Conservation (phyloP, 2,888 invertebrate species). For the Pachydiplax longipennis region DNA sequence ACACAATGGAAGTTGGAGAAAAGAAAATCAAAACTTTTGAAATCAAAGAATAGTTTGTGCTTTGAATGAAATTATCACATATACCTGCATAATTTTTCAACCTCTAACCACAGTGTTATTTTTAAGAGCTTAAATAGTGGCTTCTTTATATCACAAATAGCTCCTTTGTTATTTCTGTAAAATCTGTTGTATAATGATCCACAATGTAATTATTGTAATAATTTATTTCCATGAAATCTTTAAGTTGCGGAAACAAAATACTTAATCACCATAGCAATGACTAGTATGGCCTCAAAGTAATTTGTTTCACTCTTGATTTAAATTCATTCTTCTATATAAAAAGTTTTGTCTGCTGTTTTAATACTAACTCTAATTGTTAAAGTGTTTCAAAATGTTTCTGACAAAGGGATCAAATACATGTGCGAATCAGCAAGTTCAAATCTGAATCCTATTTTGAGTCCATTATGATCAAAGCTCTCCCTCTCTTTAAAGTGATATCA, state of each 20-base stretch:
- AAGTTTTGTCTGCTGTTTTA: neutral
- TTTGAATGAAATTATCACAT: neutral
- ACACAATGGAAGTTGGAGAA: neutral
- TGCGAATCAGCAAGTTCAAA: neutral
- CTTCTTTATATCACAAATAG: slow-evolving; percentile 26
- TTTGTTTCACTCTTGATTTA: neutral
- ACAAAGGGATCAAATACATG: neutral
- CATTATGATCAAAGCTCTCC: slow-evolving; percentile 1
- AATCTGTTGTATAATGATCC: neutral
- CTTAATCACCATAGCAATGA: neutral
- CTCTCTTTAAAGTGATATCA: neutral
- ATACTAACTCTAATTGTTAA: neutral
- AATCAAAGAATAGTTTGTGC: neutral
- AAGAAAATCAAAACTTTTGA: neutral
- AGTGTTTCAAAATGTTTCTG: neutral
- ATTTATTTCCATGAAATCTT: neutral
- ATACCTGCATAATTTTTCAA: neutral
- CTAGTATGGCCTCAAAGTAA: neutral
- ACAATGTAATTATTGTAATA: neutral
- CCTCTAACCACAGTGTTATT: neutral
- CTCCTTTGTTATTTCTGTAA: neutral
- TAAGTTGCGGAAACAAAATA: neutral
- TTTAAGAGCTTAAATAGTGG: neutral
- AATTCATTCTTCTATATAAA: neutral
- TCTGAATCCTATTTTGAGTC: neutral